phyloP scores from a whole-genome alignment of 1,140 invertebrate genomes.

The Anastatus disparis region DNA sequence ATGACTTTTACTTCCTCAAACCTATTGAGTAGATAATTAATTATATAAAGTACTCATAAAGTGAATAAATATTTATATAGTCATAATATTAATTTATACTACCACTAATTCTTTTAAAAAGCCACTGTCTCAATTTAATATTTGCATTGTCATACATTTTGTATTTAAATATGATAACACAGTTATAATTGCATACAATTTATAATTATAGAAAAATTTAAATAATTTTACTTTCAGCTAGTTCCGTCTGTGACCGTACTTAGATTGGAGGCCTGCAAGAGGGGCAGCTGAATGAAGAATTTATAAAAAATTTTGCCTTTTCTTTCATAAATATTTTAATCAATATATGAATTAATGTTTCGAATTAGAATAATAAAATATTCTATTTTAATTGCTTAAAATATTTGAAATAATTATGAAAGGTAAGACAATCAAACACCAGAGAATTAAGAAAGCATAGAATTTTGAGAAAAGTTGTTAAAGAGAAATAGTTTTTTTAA shows the following conservation, averaged over 20 bases:
- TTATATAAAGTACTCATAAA: too few relatives aligned
- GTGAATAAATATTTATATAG: too few relatives aligned
- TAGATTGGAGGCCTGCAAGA: constrained; percentile 25
- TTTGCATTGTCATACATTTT: too few relatives aligned
- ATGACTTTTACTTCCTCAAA: too few relatives aligned
- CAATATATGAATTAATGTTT: too few relatives aligned
- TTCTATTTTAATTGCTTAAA: neutral
- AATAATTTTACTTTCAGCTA: constrained; percentile 8
- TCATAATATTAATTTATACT: too few relatives aligned
- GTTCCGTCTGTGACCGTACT: constrained; percentile 42
- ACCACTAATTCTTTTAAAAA: too few relatives aligned
- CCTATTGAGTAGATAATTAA: too few relatives aligned
- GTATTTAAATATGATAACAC: too few relatives aligned
- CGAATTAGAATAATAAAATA: neutral
- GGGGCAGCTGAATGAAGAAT: constrained; percentile 26
- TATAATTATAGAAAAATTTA: neutral
- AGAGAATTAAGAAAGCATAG: constrained; percentile 10
- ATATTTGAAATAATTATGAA: neutral
- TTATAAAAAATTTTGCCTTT: constrained; percentile 5
- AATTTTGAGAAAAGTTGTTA: neutral
- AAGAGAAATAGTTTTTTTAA: too few relatives aligned
- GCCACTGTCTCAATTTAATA: too few relatives aligned
- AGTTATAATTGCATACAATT: neutral
- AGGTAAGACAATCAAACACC: constrained; percentile 10
- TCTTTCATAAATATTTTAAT: constrained; percentile 3